Conservation (phyloP, 2,797 vertebrate species). For the Crypturellus tataupa region DNA sequence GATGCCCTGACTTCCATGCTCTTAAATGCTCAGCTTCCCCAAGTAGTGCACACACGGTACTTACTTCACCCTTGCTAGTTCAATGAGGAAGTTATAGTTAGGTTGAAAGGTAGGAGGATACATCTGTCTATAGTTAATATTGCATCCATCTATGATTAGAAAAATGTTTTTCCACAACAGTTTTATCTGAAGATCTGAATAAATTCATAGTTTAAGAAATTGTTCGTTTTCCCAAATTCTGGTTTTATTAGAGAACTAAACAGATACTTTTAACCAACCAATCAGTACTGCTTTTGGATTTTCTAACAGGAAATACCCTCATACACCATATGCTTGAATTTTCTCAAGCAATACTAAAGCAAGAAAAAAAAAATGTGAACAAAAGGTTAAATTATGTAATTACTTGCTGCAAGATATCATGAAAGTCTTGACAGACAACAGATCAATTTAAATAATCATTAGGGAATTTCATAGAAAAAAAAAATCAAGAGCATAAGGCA, state of each 20-base stretch:
- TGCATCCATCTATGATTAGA: not conserved
- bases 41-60: not conserved
- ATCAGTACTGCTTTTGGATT: not conserved
- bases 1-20: not conserved
- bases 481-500: not conserved
- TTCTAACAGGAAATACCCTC: slow-evolving; percentile 28
- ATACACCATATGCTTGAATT: slow-evolving; percentile 27
- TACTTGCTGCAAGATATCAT: not conserved
- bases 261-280: slow-evolving; percentile 46
- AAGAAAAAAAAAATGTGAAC: not conserved
- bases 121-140: not conserved
- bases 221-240: slow-evolving; percentile 10
- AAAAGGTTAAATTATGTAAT: not conserved
- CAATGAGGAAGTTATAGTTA: not conserved
- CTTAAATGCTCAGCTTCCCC: not conserved
- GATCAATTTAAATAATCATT: not conserved
- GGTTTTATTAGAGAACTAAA: not conserved
- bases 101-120: not conserved
- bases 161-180: not conserved
- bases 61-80: not conserved
- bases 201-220: not conserved
- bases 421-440: not conserved
- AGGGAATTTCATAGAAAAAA: slow-evolving; percentile 7
- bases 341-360: slow-evolving; percentile 20
- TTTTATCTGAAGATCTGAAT: not conserved